Evolutionary conservation across 2,888 invertebrate genomes (phyloP), one percentile per base, ranked within the genome.

Genomic region (Raillietiella orientalis): DNA sequence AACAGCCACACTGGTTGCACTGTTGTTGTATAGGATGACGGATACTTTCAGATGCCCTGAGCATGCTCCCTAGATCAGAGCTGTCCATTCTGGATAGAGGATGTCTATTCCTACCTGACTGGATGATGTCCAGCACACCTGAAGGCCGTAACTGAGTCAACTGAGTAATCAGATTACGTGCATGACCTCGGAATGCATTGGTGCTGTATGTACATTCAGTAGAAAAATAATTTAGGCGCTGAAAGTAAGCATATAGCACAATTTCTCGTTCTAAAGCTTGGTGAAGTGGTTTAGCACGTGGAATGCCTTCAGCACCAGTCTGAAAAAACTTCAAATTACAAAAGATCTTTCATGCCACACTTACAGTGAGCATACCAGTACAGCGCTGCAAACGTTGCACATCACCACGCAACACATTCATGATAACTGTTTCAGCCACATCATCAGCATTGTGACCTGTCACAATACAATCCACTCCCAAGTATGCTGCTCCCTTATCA

Each of bases 251-350:
- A 50, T 96, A 90, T 79, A 90, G 82, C 0, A 93, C 96, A 41
- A 96, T 96, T 53, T 96, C 96, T 42, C 93, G 93, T 45, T 96
- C 96, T 45, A 90, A 96, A 0, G 82, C 66, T 43, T 90, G 93
- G 43, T 93, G 93, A 21, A 93, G 59, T 0, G 90, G 90, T 42
- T 93, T 93, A 11, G 82, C 82, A 36, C 90, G 55, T 2, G 79
- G 74, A 38, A 90, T 70, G 32, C 69, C 74, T 39, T 71, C 71
- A 37, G 37, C 59, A 57, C 33, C 66, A 61, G 42, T 29, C 3
- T 33, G 16, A 30, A 21, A 15, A 11, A 21, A 5, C 23, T n/a
- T 15, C 9, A 9, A 24, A 15, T 19, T 3, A 19, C 24, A 12
- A 6, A 19, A 15, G 10, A 24, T 16, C 10, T 9, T 26, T 13